A percentile compares a stretch with the other conserved stretches of the same genome.
phyloP scores from a whole-genome alignment of 2,888 invertebrate species.

The Phrixothrix hirtus region DNA sequence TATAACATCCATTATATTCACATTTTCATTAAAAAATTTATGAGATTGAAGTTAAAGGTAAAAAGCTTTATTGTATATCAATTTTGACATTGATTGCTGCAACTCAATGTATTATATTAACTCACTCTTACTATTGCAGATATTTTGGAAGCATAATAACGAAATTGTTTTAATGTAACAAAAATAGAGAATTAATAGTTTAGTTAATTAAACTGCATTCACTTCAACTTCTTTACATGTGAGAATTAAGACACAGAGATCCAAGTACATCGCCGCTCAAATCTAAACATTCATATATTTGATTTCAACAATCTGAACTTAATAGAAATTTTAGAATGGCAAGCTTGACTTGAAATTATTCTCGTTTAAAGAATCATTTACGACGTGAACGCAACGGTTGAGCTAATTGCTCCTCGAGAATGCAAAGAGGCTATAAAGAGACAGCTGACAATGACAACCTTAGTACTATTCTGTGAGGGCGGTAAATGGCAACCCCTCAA shows the following conservation, averaged over 20 bases:
- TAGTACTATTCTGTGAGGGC: constrained; percentile 33
- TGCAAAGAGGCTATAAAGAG: constrained; percentile 38
- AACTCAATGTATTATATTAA: too few relatives aligned
- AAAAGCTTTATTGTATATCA: too few relatives aligned
- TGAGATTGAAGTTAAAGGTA: too few relatives aligned
- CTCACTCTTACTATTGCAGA: too few relatives aligned
- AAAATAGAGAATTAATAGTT: not conserved
- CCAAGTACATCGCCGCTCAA: not conserved
- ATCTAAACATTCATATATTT: not conserved
- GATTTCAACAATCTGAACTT: constrained; percentile 12
- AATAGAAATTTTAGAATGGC: constrained; percentile 18
- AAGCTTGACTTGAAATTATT: constrained; percentile 17
- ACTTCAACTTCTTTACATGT: not conserved
- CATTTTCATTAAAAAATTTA: too few relatives aligned
- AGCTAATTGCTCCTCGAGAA: constrained; percentile 36
- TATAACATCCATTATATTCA: too few relatives aligned
- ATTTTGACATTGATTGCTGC: too few relatives aligned
- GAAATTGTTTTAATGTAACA: too few relatives aligned
- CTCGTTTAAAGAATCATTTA: constrained; percentile 29
- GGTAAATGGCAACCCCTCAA: constrained; percentile 28
- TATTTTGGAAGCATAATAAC: too few relatives aligned
- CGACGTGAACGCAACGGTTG: constrained; percentile 26
- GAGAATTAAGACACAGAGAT: too few relatives aligned
- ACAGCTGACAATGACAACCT: constrained; percentile 37
- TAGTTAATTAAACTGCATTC: not conserved